Evolutionary conservation across 2,888 invertebrate species (phyloP), one percentile per base, ranked within the genome.

Genomic region (Zaprionus bogoriensis): DNA sequence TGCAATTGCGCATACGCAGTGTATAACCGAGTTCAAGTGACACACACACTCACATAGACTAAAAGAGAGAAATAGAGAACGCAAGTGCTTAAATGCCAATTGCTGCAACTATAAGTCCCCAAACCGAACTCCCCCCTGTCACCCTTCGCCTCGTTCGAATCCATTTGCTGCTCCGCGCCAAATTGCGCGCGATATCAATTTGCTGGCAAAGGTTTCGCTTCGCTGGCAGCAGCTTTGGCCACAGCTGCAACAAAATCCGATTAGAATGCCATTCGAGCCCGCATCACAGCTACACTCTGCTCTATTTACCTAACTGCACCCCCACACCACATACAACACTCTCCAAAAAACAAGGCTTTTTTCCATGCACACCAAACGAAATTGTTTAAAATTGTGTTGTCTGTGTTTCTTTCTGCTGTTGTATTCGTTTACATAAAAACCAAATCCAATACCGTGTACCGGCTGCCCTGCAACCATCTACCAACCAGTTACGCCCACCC

Each of bases 121-220:
- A n/a, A n/a, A n/a, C n/a, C n/a, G n/a, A 30, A n/a, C 12, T 3
- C 30, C 1, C 30, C 3, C 12, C 14, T 7, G 3, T 27, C 27
- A 0, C 30, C 12, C 30, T 5, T n/a, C 28, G n/a, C 12, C 14
- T n/a, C 32, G 6, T 14, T 32, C 14, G 32, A 32, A 14, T 36
- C 32, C 14, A 36, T 36, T 32, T 41, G 12, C 39, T 41, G 12
- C 6, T 20, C 9, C 59, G 60, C 39, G 83, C 84, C 78, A 82
- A 81, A 81, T 85, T 85, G 77, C 79, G 62, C 77, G 77, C 74
- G 77, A 79, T 81, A 81, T 85, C 81, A 80, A 80, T 80, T 80
- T 80, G 57, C 81, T 80, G 74, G 81, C 81, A 74, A 62, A 50
- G 67, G 67, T 61, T 67, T 74, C 62, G 61, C 67, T 67, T 68